Conservation (phyloP, 2,888 invertebrate species). For the Carpatolechia fugitivella region DNA sequence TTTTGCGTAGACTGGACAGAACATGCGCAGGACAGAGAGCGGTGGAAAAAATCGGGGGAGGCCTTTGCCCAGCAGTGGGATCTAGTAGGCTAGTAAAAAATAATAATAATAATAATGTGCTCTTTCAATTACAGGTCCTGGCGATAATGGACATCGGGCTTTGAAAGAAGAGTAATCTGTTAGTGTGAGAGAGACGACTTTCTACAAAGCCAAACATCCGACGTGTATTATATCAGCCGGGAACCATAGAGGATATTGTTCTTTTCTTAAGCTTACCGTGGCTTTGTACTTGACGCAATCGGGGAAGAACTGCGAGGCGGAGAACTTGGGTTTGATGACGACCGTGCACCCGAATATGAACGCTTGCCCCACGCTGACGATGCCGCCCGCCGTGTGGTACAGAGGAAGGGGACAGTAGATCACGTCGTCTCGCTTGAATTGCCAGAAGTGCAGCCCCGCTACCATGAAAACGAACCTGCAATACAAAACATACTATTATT, state of each 20-base stretch:
- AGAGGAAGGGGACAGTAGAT: slow-evolving; percentile 95
- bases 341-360: slow-evolving; percentile 89
- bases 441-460: slow-evolving; percentile 83
- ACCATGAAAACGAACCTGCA: slow-evolving; percentile 88
- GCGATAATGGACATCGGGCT: too few species aligned
- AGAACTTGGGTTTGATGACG: slow-evolving; percentile 93
- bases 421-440: slow-evolving; percentile 83
- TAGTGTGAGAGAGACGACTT: too few species aligned
- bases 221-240: too few species aligned
- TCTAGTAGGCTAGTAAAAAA: too few species aligned
- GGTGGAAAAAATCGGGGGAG: too few species aligned
- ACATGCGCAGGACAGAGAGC: too few species aligned
- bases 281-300: slow-evolving; percentile 97
- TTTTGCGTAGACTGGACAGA: too few species aligned
- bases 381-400: slow-evolving; percentile 98
- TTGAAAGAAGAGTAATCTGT: too few species aligned
- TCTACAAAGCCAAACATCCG: too few species aligned
- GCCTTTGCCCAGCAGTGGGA: too few species aligned
- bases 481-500: not conserved
- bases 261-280: slow-evolving; percentile 84
- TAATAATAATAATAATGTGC: too few species aligned
- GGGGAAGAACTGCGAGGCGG: slow-evolving; percentile 94
- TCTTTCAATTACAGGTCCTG: too few species aligned
- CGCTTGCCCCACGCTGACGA: slow-evolving; percentile 91
- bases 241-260: not conserved